phyloP scores from a whole-genome alignment of 1,140 invertebrate species.

The Meloidogyne exigua region DNA sequence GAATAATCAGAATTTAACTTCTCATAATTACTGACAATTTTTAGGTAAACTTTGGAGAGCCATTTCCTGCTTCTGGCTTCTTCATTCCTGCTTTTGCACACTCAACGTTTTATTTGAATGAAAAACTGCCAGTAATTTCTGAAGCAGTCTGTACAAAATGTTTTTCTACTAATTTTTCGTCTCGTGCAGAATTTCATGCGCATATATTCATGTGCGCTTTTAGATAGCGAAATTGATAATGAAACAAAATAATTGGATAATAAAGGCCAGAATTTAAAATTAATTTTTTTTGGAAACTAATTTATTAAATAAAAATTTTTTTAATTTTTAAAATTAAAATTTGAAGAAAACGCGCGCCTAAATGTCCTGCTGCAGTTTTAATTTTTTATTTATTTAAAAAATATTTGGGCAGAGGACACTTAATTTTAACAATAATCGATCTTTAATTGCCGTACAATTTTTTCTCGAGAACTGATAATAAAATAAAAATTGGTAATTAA shows the following conservation, averaged over 20 bases:
- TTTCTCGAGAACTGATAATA: not conserved
- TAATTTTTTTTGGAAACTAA: no score
- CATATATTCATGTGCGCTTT: slow-evolving; percentile 34
- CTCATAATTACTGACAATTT: no score
- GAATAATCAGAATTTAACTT: no score
- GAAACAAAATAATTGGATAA: not conserved
- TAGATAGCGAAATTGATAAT: not conserved
- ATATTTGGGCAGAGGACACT: not conserved
- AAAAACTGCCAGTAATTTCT: not conserved
- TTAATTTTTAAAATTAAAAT: no score
- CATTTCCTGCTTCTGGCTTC: slow-evolving; percentile 11
- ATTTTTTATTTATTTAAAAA: not conserved
- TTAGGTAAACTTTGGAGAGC: slow-evolving; percentile 6
- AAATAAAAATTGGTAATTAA: not conserved
- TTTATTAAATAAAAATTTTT: not conserved
- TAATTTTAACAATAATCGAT: not conserved
- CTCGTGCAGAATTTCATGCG: slow-evolving; percentile 26
- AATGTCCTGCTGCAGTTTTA: no score
- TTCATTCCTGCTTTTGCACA: not conserved
- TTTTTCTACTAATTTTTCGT: slow-evolving; percentile 20
- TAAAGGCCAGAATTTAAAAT: not conserved
- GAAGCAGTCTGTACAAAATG: slow-evolving; percentile 16
- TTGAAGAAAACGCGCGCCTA: no score
- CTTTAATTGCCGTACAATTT: not conserved
- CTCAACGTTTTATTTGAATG: not conserved